Conservation (phyloP, 2,113 vertebrate genomes). For the Misgurnus mizolepis region DNA sequence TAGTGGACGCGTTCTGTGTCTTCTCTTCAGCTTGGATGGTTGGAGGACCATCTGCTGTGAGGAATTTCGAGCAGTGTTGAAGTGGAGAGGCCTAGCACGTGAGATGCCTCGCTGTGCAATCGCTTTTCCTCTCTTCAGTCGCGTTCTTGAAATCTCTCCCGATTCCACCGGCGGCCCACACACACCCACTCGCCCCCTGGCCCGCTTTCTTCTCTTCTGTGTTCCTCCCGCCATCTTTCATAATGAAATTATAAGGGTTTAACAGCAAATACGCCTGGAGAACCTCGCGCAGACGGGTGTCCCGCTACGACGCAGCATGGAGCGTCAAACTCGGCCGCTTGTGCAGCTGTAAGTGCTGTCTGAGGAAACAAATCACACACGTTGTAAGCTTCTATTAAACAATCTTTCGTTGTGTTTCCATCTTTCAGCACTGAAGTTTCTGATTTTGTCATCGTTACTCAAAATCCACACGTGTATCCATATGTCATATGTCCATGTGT, state of each 20-base stretch:
- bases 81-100: conserved; percentile 28
- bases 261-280: conserved; percentile 16
- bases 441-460: conserved; percentile 27
- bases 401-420: conserved; percentile 18
- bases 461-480: conserved; percentile 26
- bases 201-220: neutral
- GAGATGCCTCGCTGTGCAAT: conserved; percentile 12
- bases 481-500: neutral
- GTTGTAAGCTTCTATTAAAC: neutral
- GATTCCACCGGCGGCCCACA: conserved; percentile 9
- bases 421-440: neutral
- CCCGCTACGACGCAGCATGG: neutral
- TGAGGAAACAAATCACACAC: conserved; percentile 15
- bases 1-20: conserved; percentile 31
- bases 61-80: conserved; percentile 34
- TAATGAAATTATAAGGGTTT: conserved; percentile 18
- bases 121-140: conserved; percentile 11
- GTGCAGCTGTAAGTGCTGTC: conserved; percentile 6
- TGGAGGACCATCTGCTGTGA: conserved; percentile 57
- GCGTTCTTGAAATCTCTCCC: conserved; percentile 7
- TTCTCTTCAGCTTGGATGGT: conserved; percentile 49
- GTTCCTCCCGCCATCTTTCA: neutral
- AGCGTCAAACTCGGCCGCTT: neutral
- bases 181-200: conserved; percentile 30
- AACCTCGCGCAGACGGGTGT: neutral